These are phyloP conservation scores for Dermolepida albohirtum DNA, from an alignment of 2,888 invertebrate species.

Conservation along the genomic window DNA sequence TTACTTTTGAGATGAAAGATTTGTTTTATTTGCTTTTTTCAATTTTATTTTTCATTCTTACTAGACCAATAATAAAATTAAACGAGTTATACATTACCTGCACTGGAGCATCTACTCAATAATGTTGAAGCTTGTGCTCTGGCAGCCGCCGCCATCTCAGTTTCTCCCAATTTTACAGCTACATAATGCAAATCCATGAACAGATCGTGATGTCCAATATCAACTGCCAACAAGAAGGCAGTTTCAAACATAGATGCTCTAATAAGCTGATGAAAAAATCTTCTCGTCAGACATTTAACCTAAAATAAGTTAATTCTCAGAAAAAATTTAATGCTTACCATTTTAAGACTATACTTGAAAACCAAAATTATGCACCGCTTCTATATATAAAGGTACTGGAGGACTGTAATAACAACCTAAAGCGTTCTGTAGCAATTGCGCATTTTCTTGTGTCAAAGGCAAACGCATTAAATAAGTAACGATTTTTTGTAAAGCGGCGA, in stretches of 20 bases:
- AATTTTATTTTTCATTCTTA: background rate
- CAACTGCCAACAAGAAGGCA: slow-evolving; percentile 86
- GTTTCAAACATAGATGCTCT: slow-evolving; percentile 82
- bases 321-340: background rate
- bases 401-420: slow-evolving; percentile 85
- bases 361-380: slow-evolving; percentile 79
- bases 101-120: slow-evolving; percentile 62
- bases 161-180: slow-evolving; percentile 72
- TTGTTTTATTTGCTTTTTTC: background rate
- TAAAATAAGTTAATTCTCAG: slow-evolving; percentile 59
- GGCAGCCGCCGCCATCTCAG: slow-evolving; percentile 77
- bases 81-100: slow-evolving; percentile 54
- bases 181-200: slow-evolving; percentile 86
- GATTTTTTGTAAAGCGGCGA: slow-evolving; percentile 80
- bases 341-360: slow-evolving; percentile 63
- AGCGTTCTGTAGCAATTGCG: slow-evolving; percentile 79
- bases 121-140: slow-evolving; percentile 73
- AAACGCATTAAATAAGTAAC: slow-evolving; percentile 74
- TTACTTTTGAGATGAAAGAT: too few relatives aligned
- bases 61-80: background rate
- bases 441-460: slow-evolving; percentile 71
- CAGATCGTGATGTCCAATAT: slow-evolving; percentile 86
- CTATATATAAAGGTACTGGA: slow-evolving; percentile 73
- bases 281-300: slow-evolving; percentile 83
- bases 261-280: slow-evolving; percentile 88